Conservation (phyloP, 2,888 invertebrate species). For the Acanthosepion lycidas region DNA sequence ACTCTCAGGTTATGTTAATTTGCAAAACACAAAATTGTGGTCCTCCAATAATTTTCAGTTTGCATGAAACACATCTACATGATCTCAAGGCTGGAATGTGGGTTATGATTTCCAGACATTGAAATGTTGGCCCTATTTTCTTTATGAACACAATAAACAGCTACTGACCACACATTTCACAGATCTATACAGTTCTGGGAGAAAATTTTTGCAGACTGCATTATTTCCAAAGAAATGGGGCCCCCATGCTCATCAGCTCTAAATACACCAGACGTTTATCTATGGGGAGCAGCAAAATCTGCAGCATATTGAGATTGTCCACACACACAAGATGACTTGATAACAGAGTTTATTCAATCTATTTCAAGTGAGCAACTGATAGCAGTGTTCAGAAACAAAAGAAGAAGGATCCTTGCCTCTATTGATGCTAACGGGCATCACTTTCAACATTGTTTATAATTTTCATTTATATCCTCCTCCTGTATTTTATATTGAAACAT, state of each 20-base stretch:
- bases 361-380: background rate
- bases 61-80: background rate
- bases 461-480: too few species aligned
- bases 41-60: slow-evolving; percentile 6
- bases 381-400: slow-evolving; percentile 6
- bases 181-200: too few species aligned
- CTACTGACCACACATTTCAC: too few species aligned
- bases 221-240: background rate
- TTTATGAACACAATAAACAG: too few species aligned
- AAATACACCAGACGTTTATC: background rate
- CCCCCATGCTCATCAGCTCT: background rate
- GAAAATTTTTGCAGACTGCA: background rate
- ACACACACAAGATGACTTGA: background rate
- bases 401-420: background rate
- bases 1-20: background rate
- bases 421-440: background rate
- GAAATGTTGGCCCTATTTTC: background rate
- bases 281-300: background rate
- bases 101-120: background rate
- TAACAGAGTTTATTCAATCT: background rate
- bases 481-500: too few species aligned
- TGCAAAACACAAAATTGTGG: background rate
- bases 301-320: background rate
- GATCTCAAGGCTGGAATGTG: background rate
- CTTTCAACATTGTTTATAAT: too few species aligned